These are phyloP conservation scores for Palythoa heliodiscus DNA, from an alignment of 92 coral and sea anemone genomes.

Conservation along the genomic window DNA sequence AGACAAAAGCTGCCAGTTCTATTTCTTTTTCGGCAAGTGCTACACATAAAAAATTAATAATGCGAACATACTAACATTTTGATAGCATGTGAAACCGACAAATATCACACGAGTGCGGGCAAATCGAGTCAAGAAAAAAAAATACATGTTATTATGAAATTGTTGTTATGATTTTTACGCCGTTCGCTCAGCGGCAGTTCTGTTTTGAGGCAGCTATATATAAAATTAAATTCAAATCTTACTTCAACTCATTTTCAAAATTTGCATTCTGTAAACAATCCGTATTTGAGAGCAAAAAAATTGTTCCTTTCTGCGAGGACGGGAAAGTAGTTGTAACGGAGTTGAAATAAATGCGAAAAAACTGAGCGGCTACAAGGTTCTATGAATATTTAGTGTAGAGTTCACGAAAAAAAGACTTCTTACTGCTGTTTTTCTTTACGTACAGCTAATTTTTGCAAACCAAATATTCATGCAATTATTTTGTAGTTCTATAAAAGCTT, in stretches of 20 bases:
- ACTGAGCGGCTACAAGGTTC: not conserved
- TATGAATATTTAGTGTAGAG: not conserved
- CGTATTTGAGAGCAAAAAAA: slow-evolving; percentile 17
- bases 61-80: not conserved
- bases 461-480: not conserved
- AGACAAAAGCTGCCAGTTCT: not conserved
- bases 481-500: slow-evolving; percentile 16
- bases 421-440: not conserved
- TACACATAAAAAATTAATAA: not conserved
- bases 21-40: slow-evolving; percentile 3
- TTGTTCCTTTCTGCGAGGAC: not conserved
- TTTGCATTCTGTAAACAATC: slow-evolving; percentile 68
- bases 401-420: not conserved
- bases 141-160: not conserved
- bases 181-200: not conserved
- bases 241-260: slow-evolving; percentile 6
- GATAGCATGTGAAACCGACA: not conserved
- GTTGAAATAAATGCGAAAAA: not conserved
- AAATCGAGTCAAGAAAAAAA: not conserved
- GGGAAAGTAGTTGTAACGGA: not conserved
- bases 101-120: not conserved
- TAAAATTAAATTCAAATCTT: not conserved
- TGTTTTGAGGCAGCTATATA: not conserved
- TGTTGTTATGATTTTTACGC: not conserved
- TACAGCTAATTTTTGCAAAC: slow-evolving; percentile 7